Base-by-base conservation (phyloP, 1,140 invertebrate species). In the Gonatopus flavifemur region DNA sequence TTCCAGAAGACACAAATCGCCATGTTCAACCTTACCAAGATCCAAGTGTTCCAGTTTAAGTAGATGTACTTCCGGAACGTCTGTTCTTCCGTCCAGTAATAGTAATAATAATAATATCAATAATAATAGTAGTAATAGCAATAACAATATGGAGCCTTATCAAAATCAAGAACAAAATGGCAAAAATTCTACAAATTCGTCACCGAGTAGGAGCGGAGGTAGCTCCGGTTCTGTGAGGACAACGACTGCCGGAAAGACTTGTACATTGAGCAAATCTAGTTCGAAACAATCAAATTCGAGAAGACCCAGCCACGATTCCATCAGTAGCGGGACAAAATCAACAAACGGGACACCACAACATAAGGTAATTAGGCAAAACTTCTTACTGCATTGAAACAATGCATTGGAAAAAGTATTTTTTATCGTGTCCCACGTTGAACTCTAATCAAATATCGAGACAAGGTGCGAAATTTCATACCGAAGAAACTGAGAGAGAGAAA, bases 11-110 rank as follows among this genome's bases (percentile, higher is more conserved):
- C 76, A 80, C 57, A 62, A 77, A 33, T 80, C 78, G 43, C 78
- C 78, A 6, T 79, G 77, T 54, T 78, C 76, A 8, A 78, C 77
- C 13, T 55, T 79, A 18, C 77, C 77, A 24, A 58, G 77, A 41
- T 78, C 76, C 24, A 78, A 78, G 56, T 78, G 74, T 52, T 78
- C 75, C 33, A 76, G 72, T 49, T 47, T 78, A 13, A 78, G 76
- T 49, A 72, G 77, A 67, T 78, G 77, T 46, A 78, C 77, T 18
- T 78, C 76, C 2, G 62, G 78, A 45, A 70, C 70, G 2, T 78
- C 76, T 1, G 77, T 80, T 18, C 49, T 77, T 10, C 77, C 74
- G 3, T 49, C 70, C 1, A 66, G 42, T 5, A n/a, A n/a, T n/a
- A n/a, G n/a, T n/a, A n/a, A n/a, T n/a, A n/a, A n/a, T n/a, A n/a